Evolutionary conservation across 2,113 vertebrate genomes (phyloP), one percentile per base, ranked within the genome.

Genomic region (Urocynchramus pylzowi): DNA sequence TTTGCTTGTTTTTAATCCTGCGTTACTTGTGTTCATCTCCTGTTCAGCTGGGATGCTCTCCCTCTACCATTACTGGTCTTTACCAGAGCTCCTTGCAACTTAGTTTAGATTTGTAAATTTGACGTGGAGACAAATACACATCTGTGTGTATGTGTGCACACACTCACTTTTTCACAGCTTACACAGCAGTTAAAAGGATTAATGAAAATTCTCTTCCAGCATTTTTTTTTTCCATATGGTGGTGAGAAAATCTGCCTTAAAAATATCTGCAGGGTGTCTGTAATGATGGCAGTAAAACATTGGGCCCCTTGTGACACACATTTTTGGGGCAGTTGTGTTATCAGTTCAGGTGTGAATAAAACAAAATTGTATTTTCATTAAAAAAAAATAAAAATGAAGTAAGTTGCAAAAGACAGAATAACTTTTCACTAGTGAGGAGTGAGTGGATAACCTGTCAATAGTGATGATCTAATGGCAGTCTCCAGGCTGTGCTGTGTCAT

Each of bases 401-500:
- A 79, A 82, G 49, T 65, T 87, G 57, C 45, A 69, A 50, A 93
- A 85, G 67, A 83, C 37, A 73, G 81, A 75, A 60, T 87, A 96
- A 93, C 81, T 93, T 97, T 73, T 53, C 2, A 4, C 35, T 78
- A 35, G 79, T 59, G 59, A 89, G 90, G 64, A 95, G 59, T 14
- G 6, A 93, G 88, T 11, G 21, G 88, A 93, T 95, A 95, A 93
- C 93, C 73, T 96, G 94, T 96, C 96, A 96, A 92, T 95, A 96
- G 37, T 83, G 95, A 94, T 95, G 93, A 93, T 95, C 93, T 96
- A 93, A 93, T 90, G 90, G 82, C 82, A 84, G 93, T 84, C 95
- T 96, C 90, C 88, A 86, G 86, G 93, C 95, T 93, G 85, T 94
- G 91, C 91, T 89, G 80, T 95, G 94, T 95, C 95, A 96, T 93